Conservation (phyloP, 1,140 invertebrate genomes). For the Zaprionus inermis region DNA sequence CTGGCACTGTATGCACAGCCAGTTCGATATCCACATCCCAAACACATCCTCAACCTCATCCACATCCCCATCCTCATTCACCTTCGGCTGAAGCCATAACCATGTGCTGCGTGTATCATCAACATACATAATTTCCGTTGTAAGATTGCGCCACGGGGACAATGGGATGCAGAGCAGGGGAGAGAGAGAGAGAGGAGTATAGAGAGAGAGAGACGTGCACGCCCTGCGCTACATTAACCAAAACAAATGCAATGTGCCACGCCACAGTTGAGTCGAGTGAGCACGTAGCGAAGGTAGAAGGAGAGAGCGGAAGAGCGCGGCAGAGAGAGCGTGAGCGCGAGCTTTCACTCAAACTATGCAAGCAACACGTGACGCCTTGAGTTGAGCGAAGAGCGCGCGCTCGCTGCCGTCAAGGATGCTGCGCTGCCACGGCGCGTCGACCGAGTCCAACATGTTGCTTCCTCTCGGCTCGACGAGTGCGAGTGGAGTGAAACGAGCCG, state of each 20-base stretch:
- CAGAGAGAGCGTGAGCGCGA: neutral
- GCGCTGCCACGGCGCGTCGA: slow-evolving; percentile 34
- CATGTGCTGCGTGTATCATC: slow-evolving; percentile 46
- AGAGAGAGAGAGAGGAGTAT: neutral
- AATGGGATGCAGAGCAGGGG: neutral
- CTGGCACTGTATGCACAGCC: neutral
- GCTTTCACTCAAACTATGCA: slow-evolving; percentile 36
- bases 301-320: neutral
- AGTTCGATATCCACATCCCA: slow-evolving; percentile 34
- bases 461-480: slow-evolving; percentile 3
- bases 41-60: slow-evolving; percentile 23
- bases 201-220: neutral
- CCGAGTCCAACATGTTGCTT: slow-evolving; percentile 54
- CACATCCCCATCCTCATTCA: slow-evolving; percentile 56
- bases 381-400: slow-evolving; percentile 35
- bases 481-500: slow-evolving; percentile 2
- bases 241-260: slow-evolving; percentile 53
- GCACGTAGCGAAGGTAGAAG: neutral
- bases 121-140: slow-evolving; percentile 76
- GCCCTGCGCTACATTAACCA: slow-evolving; percentile 43
- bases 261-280: slow-evolving; percentile 34
- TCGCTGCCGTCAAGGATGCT: slow-evolving; percentile 1
- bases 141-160: slow-evolving; percentile 34
- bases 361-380: slow-evolving; percentile 72
- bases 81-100: neutral